phyloP scores from a whole-genome alignment of 1,140 invertebrate species.

The Brachionus plicatilis region DNA sequence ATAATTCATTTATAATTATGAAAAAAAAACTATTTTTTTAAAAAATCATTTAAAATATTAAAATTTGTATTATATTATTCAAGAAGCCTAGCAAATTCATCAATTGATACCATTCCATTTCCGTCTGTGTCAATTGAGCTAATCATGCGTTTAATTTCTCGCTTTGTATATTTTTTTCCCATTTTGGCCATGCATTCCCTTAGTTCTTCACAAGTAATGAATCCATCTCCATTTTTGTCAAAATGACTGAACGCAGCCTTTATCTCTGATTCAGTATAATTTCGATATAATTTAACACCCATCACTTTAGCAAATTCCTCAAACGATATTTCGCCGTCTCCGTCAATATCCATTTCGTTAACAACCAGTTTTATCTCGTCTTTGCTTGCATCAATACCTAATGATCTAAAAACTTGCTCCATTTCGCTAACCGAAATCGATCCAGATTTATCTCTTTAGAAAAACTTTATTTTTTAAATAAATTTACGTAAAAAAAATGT shows the following conservation, averaged over 20 bases:
- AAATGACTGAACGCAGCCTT: neutral
- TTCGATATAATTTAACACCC: neutral
- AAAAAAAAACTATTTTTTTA: too few species aligned
- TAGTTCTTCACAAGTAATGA: neutral
- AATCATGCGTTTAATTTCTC: constrained; percentile 6
- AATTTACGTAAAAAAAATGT: neutral
- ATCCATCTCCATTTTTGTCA: neutral
- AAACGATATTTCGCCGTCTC: neutral
- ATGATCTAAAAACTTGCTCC: neutral
- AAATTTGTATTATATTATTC: neutral
- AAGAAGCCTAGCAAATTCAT: neutral
- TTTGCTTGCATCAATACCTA: neutral
- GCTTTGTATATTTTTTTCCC: neutral
- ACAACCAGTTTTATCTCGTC: neutral
- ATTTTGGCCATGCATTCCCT: neutral
- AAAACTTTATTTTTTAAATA: neutral
- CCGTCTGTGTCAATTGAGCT: neutral
- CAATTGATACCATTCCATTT: neutral
- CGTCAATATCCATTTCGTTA: constrained; percentile 5
- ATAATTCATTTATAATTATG: too few species aligned
- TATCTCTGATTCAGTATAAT: neutral
- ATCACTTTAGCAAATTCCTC: neutral
- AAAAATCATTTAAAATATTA: too few species aligned
- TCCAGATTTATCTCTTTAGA: neutral
- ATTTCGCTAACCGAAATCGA: neutral